Base-by-base conservation (phyloP, 2,888 invertebrate species). In the Cacoxenus indagator region DNA sequence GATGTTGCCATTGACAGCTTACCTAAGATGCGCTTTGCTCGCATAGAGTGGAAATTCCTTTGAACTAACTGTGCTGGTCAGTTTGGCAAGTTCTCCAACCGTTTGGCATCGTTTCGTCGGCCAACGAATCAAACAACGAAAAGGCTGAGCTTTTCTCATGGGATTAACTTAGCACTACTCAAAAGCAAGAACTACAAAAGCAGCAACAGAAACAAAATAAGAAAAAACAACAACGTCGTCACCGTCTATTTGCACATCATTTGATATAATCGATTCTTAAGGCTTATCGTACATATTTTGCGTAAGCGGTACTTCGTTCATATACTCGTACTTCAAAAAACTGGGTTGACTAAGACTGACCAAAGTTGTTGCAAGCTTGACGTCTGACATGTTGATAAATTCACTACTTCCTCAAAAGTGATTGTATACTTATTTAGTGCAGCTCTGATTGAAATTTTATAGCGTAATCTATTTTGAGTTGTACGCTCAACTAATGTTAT, bases 11-110 rank as follows among this genome's bases (percentile, higher is more conserved):
- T 62, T 62, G 61, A 62, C 61, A 62, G 61, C 61, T 62, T 62
- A 62, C 61, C 61, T 62, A 62, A 62, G 61, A 62, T 62, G 61
- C 61, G 61, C 61, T 62, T 55, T 62, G 61, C 22, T 22, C 51
- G 51, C 24, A 43, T n/a, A 45, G 51, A 43, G 6, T 9, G n/a
- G n/a, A 45, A 62, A 62, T 62, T 27, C 61, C 61, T 62, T 62
- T 62, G 43, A 62, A 62, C 61, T 62, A 45, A 62, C 45, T 62
- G 51, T 51, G 45, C 45, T 62, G 61, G 61, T 62, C 61, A 62
- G 61, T 62, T 62, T 43, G 59, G 59, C 37, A 61, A 61, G 59
- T 61, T 61, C 27, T 2, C 26, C 4, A 17, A 31, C 17, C 59
- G 31, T 31, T 31, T 59, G 19, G 37, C 59, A 31, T n/a, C 61